Evolutionary conservation across 2,113 vertebrate genomes (phyloP).

Genomic region (Canis aureus): DNA sequence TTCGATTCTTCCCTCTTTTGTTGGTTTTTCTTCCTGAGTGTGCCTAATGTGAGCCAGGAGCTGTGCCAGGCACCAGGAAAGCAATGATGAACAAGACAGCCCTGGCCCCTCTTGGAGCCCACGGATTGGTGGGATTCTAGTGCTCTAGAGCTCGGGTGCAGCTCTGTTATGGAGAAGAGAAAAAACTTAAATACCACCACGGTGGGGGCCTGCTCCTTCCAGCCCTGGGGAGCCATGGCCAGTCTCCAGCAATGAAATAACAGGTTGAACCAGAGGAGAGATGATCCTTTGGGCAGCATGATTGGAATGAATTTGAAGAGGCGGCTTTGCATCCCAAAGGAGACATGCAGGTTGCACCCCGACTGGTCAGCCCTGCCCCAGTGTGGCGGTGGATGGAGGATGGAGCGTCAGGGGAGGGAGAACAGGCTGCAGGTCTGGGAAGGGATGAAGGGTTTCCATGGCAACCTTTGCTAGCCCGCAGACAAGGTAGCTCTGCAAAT

Average conservation of each 20-base stretch:
- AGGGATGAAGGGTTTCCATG: slow-evolving; percentile 87
- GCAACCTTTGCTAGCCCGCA: slow-evolving; percentile 82
- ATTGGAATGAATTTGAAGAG: neutral
- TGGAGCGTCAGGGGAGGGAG: neutral
- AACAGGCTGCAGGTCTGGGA: slow-evolving; percentile 71
- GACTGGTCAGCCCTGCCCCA: neutral
- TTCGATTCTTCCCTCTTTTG: neutral
- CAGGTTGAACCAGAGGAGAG: neutral
- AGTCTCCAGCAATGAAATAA: neutral
- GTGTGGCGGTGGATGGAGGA: neutral
- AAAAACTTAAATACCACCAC: neutral
- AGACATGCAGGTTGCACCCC: accelerated
- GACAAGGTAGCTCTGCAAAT: slow-evolving; percentile 74
- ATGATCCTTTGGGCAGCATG: neutral
- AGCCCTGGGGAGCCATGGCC: neutral
- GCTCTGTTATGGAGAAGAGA: accelerated
- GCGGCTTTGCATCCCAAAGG: too few relatives aligned
- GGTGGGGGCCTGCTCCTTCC: neutral
- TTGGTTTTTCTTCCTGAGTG: neutral
- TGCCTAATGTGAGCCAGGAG: neutral
- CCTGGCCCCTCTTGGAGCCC: neutral
- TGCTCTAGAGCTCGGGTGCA: neutral
- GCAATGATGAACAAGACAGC: accelerated
- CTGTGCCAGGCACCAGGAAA: neutral
- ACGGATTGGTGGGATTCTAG: neutral